These are phyloP conservation scores for Ephestia elutella DNA, from an alignment of 1,140 invertebrate species.

Conservation along the genomic window DNA sequence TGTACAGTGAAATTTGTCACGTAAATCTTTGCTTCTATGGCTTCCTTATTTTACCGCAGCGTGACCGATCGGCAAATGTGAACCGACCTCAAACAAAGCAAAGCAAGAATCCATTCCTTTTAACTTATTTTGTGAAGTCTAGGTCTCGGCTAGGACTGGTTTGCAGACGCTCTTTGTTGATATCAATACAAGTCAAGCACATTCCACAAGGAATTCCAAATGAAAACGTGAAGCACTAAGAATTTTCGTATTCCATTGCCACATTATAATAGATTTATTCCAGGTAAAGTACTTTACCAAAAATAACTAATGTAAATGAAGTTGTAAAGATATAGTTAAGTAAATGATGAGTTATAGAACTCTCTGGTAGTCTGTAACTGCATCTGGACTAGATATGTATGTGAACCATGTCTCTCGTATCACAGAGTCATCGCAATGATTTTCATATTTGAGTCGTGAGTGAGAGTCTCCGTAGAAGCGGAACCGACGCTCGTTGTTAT, in stretches of 20 bases:
- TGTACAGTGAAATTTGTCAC: too few relatives aligned
- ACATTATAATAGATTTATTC: too few relatives aligned
- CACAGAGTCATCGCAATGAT: neutral
- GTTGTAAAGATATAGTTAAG: too few relatives aligned
- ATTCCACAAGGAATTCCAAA: neutral
- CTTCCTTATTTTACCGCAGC: neutral
- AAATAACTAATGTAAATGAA: too few relatives aligned
- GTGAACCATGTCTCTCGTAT: too few relatives aligned
- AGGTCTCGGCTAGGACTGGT: neutral
- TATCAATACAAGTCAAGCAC: neutral
- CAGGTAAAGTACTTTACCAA: too few relatives aligned
- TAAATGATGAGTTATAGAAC: too few relatives aligned
- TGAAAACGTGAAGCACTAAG: too few relatives aligned
- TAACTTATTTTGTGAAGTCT: neutral
- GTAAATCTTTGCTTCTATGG: neutral
- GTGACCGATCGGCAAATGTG: conserved; percentile 36
- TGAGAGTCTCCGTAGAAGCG: conserved; percentile 17
- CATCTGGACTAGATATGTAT: too few relatives aligned
- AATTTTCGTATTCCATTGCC: too few relatives aligned
- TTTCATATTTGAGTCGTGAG: conserved; percentile 11
- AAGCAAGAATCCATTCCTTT: neutral
- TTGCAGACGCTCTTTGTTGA: neutral
- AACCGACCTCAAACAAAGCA: conserved; percentile 28
- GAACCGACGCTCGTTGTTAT: conserved; percentile 14
- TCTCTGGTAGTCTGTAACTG: too few relatives aligned